Evolutionary conservation across 2,888 invertebrate genomes (phyloP), one percentile per base, ranked within the genome.

Genomic region (Lottia gigantea): DNA sequence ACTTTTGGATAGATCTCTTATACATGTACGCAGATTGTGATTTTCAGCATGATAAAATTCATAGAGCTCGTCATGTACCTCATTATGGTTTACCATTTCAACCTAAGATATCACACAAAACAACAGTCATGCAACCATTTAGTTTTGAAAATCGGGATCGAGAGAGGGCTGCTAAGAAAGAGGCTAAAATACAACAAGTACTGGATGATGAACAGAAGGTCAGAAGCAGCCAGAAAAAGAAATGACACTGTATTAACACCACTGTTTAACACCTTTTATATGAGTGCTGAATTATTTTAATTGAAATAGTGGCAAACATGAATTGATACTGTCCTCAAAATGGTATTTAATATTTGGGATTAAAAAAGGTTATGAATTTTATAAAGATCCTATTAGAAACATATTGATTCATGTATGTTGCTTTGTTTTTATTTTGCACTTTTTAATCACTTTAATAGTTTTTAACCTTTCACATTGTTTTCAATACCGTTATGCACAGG

Each of bases 121-220:
- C 66, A 26, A 86, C 85, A 2, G 80, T 82, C 40, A 78, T 81
- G 15, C 75, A 88, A 69, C 93, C 93, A 16, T 94, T 94, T 82
- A 93, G 93, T 76, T 94, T 94, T 89, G 93, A 93, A 72, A 89
- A 91, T 69, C 87, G 93, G 16, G 91, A 93, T 85, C 91, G 91
- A 81, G 88, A 90, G 70, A 80, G 91, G 40, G 89, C 90, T 67
- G 89, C 90, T 62, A 91, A 90, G 70, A 92, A 91, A 76, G 92
- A 93, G 75, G 91, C 92, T 79, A 90, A 90, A 78, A 91, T 93
- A 12, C 91, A 91, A 75, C 90, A 91, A 75, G 67, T 78, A 72
- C 62, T 82, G 8, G 86, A 88, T 65, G 84, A 87, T 45, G 86
- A 86, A 69, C 78, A 70, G 62, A 82, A 79, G 83, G 87, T 87